Base-by-base conservation (phyloP, 2,888 invertebrate species). In the Epirrhoe alternata region DNA sequence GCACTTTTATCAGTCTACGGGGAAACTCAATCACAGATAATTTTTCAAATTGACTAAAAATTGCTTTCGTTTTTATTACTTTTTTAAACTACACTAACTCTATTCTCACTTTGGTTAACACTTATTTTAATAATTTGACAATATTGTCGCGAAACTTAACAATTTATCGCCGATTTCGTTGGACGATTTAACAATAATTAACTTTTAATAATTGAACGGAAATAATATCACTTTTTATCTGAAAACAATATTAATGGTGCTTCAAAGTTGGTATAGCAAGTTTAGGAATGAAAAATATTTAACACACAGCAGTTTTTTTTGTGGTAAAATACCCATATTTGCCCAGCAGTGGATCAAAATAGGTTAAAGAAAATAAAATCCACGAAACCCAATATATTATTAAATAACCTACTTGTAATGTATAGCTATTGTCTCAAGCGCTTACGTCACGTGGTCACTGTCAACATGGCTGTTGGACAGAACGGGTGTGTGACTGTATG, bases 161-260 rank as follows among this genome's bases (percentile, higher is more conserved):
- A 81, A 80, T 79, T 86, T 67, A 84, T 84, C 84, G 86, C 82
- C 81, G 69, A 76, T 55, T 82, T 87, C 80, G 84, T 85, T 87
- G 82, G 73, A 70, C 66, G 50, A 55, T 60, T 61, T 59, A 70
- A 72, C 68, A 74, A 70, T 65, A 56, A 57, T 55, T 60, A 66
- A 66, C 61, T 50, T 60, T 73, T 63, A 64, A 58, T 63, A 61
- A 65, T 67, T 67, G 64, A 65, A 65, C 67, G 61, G 57, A 63
- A 54, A 45, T 68, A 33, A 59, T 64, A 68, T 72, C 67, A 67
- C 67, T 69, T 77, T 65, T 68, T 70, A 68, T 69, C 76, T 74
- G 64, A 51, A 72, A 73, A 24, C 24, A 47, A 61, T 24, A 17
- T 12, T 51, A 49, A 51, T 50, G 33, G 33, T 49, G 56, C 47